Evolutionary conservation across 2,797 vertebrate genomes (phyloP), one percentile per base, ranked within the genome.

Genomic region (Halcyon smyrnensis): DNA sequence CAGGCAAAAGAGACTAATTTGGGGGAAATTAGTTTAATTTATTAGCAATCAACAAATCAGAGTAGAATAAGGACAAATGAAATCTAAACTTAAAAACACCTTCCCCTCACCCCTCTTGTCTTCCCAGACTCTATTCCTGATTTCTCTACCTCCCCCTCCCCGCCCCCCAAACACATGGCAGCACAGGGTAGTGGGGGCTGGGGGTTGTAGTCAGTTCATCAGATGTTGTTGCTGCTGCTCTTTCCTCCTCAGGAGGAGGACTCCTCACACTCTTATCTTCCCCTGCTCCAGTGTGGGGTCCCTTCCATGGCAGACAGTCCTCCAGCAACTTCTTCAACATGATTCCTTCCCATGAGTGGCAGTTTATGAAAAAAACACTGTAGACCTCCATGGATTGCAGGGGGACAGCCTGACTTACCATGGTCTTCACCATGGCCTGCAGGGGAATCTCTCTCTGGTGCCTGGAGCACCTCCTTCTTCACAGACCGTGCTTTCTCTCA

Each of bases 1-100:
- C 0, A 0, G 21, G 8, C 3, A 43, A 84, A 79, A 54, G 16
- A 54, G 39, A 17, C 20, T 20, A 19, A 11, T 12, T 25, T 46
- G 79, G 11, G 12, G 23, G 43, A 48, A 54, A n/a, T 43, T 53
- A 45, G 9, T 56, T 57, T 34, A 27, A 45, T 20, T 59, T 59
- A 37, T 59, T 48, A 5, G 32, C 4, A 65, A 64, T 57, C 19
- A 59, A 69, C 19, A 59, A 69, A 53, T 37, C 36, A 65, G 45
- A 65, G 12, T 20, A 43, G 12, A 6, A 3, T 13, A 54, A 45
- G 15, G 25, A 70, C 8, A 62, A 79, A 64, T 32, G 50, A 65
- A 25, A 13, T 3, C 3, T 53, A 48, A 64, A 53, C 21, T 69
- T 43, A 32, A 53, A 43, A 79, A 11, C 6, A 36, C 1, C 15